Base-by-base conservation (phyloP, 2,888 invertebrate genomes). In the Reticulitermes lucifugus region DNA sequence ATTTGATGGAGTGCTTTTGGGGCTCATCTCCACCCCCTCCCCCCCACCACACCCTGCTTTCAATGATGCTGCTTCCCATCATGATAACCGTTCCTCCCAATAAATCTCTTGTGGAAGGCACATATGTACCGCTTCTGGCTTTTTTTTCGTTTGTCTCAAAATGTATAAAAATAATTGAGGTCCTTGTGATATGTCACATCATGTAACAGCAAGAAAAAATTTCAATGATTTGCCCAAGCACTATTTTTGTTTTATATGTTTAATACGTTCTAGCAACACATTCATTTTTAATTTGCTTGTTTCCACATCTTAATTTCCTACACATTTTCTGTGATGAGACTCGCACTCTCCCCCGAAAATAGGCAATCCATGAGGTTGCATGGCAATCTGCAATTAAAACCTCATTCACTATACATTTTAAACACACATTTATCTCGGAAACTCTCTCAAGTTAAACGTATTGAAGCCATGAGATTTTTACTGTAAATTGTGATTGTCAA, bases 401-500 rank as follows among this genome's bases (percentile, higher is more conserved):
- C 83, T 83, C 75, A 60, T 65, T 83, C 65, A 73, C 55, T 73
- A 73, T 70, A 80, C 59, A 80, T 51, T 79, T 43, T 29, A 59
- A 75, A 75, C 60, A n/a, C 29, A 65, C 41, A 81, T n/a, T 21
- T 60, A 21, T 60, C 60, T 84, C 41, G 21, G 43, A 70, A 75
- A 41, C 83, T 29, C 46, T 70, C 43, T 73, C 21, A 65, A 82
- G 41, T 21, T 59, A 35, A 86, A 73, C 43, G 65, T 82, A 79
- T 84, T 82, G 60, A 77, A 81, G 82, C 51, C 65, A 84, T 80
- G 82, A 86, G 82, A 84, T 81, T 83, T 84, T 86, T 84, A 84
- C 82, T 86, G 86, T 84, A 85, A 82, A 83, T 83, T 84, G 79
- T 86, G 86, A 86, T 86, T 86, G 86, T 86, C 86, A 85, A 85